Percentiles rank a stretch among this genome's conserved stretches.
These are phyloP conservation scores for Poeciliopsis turrubarensis DNA, from an alignment of 2,113 vertebrate genomes.

Conservation along the genomic window DNA sequence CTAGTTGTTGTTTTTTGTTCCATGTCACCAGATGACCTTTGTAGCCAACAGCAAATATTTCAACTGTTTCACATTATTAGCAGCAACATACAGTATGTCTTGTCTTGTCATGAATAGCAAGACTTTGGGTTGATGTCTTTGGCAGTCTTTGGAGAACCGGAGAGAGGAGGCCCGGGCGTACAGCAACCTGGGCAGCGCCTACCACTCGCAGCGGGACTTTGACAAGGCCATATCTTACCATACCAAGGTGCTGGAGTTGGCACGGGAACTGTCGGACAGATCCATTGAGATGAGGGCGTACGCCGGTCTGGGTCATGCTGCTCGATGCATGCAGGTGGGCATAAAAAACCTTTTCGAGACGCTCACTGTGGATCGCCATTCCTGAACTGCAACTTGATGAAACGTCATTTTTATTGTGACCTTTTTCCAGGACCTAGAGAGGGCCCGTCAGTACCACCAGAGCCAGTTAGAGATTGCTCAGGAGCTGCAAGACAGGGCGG, in stretches of 20 bases:
- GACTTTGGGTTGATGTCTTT: background rate
- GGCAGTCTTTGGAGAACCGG: constrained; percentile 84
- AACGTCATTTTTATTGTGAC: background rate
- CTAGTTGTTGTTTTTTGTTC: too few relatives aligned
- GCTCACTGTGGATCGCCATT: too few relatives aligned
- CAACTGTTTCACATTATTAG: too few relatives aligned
- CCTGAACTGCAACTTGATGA: background rate
- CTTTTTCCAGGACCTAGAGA: constrained; percentile 85
- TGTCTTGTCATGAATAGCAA: too few relatives aligned
- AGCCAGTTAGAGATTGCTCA: constrained; percentile 90
- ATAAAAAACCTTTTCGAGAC: background rate
- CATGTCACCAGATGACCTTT: too few relatives aligned
- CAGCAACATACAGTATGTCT: too few relatives aligned
- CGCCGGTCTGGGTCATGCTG: constrained; percentile 92
- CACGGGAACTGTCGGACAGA: constrained; percentile 87
- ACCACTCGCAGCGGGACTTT: constrained; percentile 94
- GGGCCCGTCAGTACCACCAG: constrained; percentile 92
- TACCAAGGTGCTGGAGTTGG: constrained; percentile 89
- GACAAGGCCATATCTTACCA: constrained; percentile 97
- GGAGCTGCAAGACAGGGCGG: constrained; percentile 91
- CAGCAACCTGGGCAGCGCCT: constrained; percentile 96
- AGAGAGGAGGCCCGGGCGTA: constrained; percentile 94
- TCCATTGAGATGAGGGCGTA: constrained; percentile 95
- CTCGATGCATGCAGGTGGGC: constrained; percentile 90
- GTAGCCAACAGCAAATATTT: too few relatives aligned